phyloP scores from a whole-genome alignment of 2,888 invertebrate genomes.

The Cyclophora punctaria region DNA sequence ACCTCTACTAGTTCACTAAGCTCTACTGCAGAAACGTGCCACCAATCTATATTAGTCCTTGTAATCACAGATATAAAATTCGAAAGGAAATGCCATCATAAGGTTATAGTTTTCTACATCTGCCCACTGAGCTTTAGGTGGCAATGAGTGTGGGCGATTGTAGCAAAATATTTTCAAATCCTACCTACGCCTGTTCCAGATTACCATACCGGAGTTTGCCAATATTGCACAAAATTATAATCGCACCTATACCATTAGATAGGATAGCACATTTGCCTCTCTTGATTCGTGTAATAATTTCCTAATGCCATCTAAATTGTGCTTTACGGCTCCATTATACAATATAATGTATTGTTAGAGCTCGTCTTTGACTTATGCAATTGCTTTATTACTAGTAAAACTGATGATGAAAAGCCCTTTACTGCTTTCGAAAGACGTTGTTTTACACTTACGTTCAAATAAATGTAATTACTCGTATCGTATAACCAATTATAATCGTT shows the following conservation, averaged over 20 bases:
- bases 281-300: neutral
- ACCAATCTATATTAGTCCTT: constrained; percentile 19
- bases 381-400: too few species aligned
- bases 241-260: neutral
- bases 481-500: too few species aligned
- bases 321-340: too few species aligned
- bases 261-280: neutral
- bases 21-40: neutral
- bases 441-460: too few species aligned
- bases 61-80: constrained; percentile 14
- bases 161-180: constrained; percentile 44
- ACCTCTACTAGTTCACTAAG: too few species aligned
- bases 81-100: constrained; percentile 24
- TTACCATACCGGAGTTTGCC: constrained; percentile 25
- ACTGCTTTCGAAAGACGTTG: too few species aligned
- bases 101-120: constrained; percentile 39
- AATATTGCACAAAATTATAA: neutral
- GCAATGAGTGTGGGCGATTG: constrained; percentile 38
- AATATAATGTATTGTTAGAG: too few species aligned
- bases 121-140: constrained; percentile 29
- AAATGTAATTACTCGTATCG: too few species aligned
- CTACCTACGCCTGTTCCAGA: constrained; percentile 47
- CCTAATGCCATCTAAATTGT: neutral
- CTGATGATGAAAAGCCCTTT: too few species aligned
- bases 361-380: too few species aligned